Evolutionary conservation across 2,797 vertebrate genomes (phyloP), one percentile per base, ranked within the genome.

Genomic region (Pristis pectinata): DNA sequence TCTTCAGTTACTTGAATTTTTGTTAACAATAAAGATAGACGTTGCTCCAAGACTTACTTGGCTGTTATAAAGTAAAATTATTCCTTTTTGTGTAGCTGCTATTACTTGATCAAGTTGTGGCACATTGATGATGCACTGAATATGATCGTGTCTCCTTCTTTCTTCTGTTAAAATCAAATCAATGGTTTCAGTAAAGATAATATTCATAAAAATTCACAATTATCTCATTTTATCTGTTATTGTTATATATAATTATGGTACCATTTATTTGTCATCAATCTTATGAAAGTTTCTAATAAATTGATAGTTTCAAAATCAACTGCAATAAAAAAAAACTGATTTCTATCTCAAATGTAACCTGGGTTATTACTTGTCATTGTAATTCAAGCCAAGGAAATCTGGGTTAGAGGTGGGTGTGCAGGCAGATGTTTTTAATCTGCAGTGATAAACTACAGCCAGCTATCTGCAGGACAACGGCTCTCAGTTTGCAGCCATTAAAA

Each of bases 51-150:
- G 74, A 95, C 95, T 96, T 97, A 97, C 97, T 97, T 97, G 95
- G 85, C 95, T 96, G n/a, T 95, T 96, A 95, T 97, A 97, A 95
- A 97, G 24, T 8, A 96, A 96, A 94, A 97, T 72, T 53, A 95
- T 87, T 96, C 97, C 97, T 96, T 95, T 97, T 95, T 97, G 96
- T 96, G 97, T 97, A 34, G 96, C 96, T 94, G 96, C 95, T 96
- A 97, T 22, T 77, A 95, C 95, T 95, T 97, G 95, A 96, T 97
- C 95, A 95, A 97, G 7, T 30, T 96, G 95, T 27, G 97, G 96
- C 49, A 97, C 94, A 82, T 96, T 97, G 94, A 97, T 96, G 11
- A 97, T 95, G 92, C 95, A 95, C 59, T 95, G 97, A 94, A 97
- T 96, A 34, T 96, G 94, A 95, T 98, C 97, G 95, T 96, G 95